Evolutionary conservation across 2,888 invertebrate genomes (phyloP), one percentile per base, ranked within the genome.

Genomic region (Cheilosia grossa): DNA sequence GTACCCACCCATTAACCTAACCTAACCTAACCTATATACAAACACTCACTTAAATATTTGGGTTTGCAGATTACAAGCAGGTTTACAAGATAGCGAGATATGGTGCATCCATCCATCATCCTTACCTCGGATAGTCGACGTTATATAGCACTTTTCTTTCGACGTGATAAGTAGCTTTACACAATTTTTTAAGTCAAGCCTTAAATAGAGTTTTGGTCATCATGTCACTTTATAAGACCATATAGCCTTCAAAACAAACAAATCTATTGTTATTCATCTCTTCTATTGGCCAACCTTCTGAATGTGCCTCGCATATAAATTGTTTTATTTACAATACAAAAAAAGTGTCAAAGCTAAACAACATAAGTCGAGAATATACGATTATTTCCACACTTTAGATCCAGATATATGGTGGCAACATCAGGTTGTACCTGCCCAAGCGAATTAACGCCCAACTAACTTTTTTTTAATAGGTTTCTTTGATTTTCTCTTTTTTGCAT

Each of bases 261-360:
- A 47, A 19, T 17, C 47, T 19, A 47, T 47, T 47, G 47, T 17
- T 47, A 47, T 47, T 17, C 47, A 24, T 53, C 6, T 13, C 4
- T 30, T 21, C 17, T 17, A 13, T 15, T 13, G 47, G 10, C 17
- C 6, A 19, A 17, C 6, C 37, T 40, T 27, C 4, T 40, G 53
- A 42, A 66, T 53, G 66, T 53, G 66, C 21, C 27, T 54, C 40
- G 27, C 53, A 54, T 17, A 27, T 44, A 53, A 66, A 66, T 53
- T 66, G 15, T 9, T 51, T 53, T 37, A 37, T 66, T 66, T 37
- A 9, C 21, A 10, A 66, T 19, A 40, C 47, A 17, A 17, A 19
- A 47, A 33, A 9, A 47, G 27, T 17, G 15, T 56, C 17, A 13
- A 37, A 37, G 10, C 3, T 33, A 37, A 37, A 37, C 13, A 37